Evolutionary conservation across 1,140 invertebrate species (phyloP).

Genomic region (Dendrolimus punctatus): DNA sequence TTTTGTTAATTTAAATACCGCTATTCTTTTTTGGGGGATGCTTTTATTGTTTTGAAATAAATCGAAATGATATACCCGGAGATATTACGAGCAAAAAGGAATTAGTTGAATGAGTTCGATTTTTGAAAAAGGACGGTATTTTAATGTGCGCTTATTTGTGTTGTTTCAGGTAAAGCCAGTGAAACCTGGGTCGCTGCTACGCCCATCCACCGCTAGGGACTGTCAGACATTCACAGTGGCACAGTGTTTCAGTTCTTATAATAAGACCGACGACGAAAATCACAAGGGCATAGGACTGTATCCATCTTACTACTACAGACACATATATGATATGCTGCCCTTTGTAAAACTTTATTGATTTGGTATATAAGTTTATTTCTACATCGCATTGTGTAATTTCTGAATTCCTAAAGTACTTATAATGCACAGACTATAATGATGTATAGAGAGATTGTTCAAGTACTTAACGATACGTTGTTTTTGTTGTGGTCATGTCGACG

Average conservation of each 20-base stretch:
- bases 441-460: constrained; percentile 40
- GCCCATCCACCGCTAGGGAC: constrained; percentile 31
- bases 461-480: constrained; percentile 37
- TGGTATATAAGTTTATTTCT: constrained; percentile 31
- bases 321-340: constrained; percentile 19
- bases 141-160: constrained; percentile 8
- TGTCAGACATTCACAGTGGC: constrained; percentile 43
- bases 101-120: not conserved
- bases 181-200: constrained; percentile 42
- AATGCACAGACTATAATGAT: constrained; percentile 48
- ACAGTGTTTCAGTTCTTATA: constrained; percentile 45
- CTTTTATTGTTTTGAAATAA: constrained; percentile 39
- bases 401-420: constrained; percentile 34
- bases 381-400: constrained; percentile 32
- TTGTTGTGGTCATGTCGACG: constrained; percentile 37
- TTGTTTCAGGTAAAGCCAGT: constrained; percentile 65
- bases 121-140: not conserved
- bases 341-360: constrained; percentile 29
- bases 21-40: constrained; percentile 51
- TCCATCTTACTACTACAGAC: constrained; percentile 4
- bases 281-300: constrained; percentile 17
- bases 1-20: constrained; percentile 66
- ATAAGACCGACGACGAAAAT: constrained; percentile 23
- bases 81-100: constrained; percentile 6
- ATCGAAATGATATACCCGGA: constrained; percentile 7